Base-by-base conservation (phyloP, 2,113 vertebrate species). In the Neoarius graeffei region DNA sequence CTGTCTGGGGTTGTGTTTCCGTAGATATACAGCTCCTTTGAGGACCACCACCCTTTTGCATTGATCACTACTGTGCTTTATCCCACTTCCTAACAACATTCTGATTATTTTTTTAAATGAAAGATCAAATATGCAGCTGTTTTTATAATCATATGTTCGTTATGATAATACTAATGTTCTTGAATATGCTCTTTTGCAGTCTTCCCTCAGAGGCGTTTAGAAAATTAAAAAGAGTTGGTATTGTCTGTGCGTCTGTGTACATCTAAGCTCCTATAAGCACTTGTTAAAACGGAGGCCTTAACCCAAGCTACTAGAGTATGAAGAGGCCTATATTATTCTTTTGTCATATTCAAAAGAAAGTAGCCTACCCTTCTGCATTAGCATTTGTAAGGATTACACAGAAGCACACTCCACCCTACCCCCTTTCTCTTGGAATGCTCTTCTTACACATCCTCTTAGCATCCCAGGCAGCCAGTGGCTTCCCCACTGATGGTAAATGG, bases 1-100 rank as follows among this genome's bases (percentile, higher is more conserved):
- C n/a, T n/a, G n/a, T n/a, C 48, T 66, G 48, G 84, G 71, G 80
- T 83, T 84, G 62, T 88, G 66, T 81, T 86, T 76, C 86, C 85
- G 81, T 86, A 90, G 86, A 90, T 83, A 69, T 89, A 84, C 84
- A 67, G 80, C 54, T 84, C 86, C 74, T 60, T 30, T 48, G 69
- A 83, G 88, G 66, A 59, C 91, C 56, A 57, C 85, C 66, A 86
- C 89, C 74, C 71, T 74, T 86, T 81, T 89, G 48, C 23, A 74
- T n/a, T 80, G 56, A 85, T 83, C 52, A 48, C 9, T 48, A 7
- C 25, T 42, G 15, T 54, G 20, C 79, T n/a, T 64, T 74, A 59
- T 81, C 48, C 50, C 50, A 48, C 4, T 14, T 83, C 13, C 23
- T 57, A 69, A 56, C 5, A 7, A 54, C 23, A 80, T 20, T 83